phyloP scores from a whole-genome alignment of 2,888 invertebrate genomes.

The Andricus quercusramuli region DNA sequence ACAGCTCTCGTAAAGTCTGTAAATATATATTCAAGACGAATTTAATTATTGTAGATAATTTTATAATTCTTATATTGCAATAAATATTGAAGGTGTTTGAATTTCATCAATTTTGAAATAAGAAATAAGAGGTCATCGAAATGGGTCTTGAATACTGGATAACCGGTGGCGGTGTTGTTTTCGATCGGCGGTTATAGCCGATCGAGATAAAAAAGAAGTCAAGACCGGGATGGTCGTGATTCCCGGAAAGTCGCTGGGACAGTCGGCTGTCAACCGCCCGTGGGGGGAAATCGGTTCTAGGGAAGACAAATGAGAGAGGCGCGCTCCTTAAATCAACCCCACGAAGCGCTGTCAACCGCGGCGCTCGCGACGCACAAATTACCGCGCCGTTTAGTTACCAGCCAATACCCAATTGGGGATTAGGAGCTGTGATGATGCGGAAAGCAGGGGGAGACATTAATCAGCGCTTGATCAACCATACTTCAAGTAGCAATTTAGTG shows the following conservation, averaged over 20 bases:
- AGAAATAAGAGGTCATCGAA: not conserved
- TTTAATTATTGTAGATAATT: too few species aligned
- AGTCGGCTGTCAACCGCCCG: conserved; percentile 49
- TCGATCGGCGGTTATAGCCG: conserved; percentile 22
- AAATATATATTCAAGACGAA: too few species aligned
- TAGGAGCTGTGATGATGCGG: not conserved
- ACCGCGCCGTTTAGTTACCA: conserved; percentile 70
- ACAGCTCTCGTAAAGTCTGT: not conserved
- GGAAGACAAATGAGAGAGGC: conserved; percentile 57
- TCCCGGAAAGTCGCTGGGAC: conserved; percentile 34
- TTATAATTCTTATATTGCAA: not conserved
- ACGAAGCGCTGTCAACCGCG: conserved; percentile 56
- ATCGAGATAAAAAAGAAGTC: conserved; percentile 27
- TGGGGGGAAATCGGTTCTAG: conserved; percentile 54
- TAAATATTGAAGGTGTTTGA: not conserved
- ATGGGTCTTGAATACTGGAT: not conserved
- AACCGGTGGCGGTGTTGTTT: not conserved
- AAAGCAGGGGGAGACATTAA: not conserved
- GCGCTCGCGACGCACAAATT: conserved; percentile 62
- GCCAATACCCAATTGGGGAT: conserved; percentile 57
- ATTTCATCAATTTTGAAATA: not conserved
- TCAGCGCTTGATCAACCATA: conserved; percentile 16
- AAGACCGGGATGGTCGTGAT: conserved; percentile 1
- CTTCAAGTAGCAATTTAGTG: not conserved
- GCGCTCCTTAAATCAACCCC: conserved; percentile 69